Percentiles rank a stretch among this genome's conserved stretches.
Conservation (phyloP, 2,888 invertebrate species). For the Mayetiola destructor region DNA sequence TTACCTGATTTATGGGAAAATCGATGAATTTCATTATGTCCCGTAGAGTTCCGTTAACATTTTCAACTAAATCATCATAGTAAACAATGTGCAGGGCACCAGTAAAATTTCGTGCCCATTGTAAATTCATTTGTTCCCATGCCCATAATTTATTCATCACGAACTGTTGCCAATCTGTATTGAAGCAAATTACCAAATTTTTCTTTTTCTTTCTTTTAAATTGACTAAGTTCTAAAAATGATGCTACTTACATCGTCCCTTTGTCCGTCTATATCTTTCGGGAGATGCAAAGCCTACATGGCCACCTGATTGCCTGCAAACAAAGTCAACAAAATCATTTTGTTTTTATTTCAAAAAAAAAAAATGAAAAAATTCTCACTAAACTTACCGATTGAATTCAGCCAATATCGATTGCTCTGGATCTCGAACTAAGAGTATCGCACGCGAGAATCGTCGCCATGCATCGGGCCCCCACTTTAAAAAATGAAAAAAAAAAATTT, state of each 20-base stretch:
- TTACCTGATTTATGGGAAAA: slow-evolving; percentile 39
- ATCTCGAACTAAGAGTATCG: slow-evolving; percentile 53
- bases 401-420: slow-evolving; percentile 54
- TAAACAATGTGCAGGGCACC: slow-evolving; percentile 54
- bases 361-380: no score
- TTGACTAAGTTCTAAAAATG: slow-evolving; percentile 20
- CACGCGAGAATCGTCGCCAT: slow-evolving; percentile 45
- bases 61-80: slow-evolving; percentile 51
- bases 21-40: slow-evolving; percentile 46
- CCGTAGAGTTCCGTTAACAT: slow-evolving; percentile 43
- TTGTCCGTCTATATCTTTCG: slow-evolving; percentile 46
- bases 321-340: no score
- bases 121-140: slow-evolving; percentile 54
- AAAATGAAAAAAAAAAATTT: slow-evolving; percentile 37
- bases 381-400: slow-evolving; percentile 66
- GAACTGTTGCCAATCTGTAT: slow-evolving; percentile 57
- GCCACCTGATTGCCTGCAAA: slow-evolving; percentile 64
- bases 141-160: slow-evolving; percentile 47
- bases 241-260: slow-evolving; percentile 41
- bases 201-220: no score
- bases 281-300: slow-evolving; percentile 65
- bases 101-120: slow-evolving; percentile 54
- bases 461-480: slow-evolving; percentile 45
- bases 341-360: no score
- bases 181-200: no score